Base-by-base conservation (phyloP, 2,797 vertebrate species). In the Todus mexicanus region DNA sequence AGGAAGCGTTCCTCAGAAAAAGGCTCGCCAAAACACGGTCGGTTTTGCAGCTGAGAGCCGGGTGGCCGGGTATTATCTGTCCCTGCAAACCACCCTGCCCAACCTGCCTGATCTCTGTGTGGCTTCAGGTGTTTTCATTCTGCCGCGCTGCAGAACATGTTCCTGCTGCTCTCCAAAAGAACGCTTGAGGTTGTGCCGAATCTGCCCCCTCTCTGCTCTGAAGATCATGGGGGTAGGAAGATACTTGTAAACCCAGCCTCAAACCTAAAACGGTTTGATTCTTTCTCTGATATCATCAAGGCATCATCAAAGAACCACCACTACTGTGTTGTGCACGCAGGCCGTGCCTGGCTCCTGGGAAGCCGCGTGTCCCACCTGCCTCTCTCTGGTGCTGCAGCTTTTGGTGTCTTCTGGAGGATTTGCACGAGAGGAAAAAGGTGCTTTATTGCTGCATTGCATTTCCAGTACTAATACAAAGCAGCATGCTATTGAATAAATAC, bases 151-250 rank as follows among this genome's bases (percentile, higher is more conserved):
- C 35, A 19, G 1, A n/a, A n/a, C n/a, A 0, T 35, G 50, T 10
- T 61, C 29, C 57, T 50, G 25, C 7, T 53, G 60, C 10, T 90
- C 17, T 59, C 53, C 38, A 35, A 5, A 71, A 57, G 48, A 75
- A 15, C 0, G 1, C 40, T 23, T 3, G 2, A 48, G 54, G 26
- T 15, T 27, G 27, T 79, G 66, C 33, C 40, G 15, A 10, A 23
- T 42, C 87, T 48, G 35, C 29, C 18, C 43, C 17, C 12, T 48
- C 20, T 31, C 38, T 69, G 50, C 71, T 74, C 42, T 33, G 70
- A 17, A 19, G 33, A 8, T 40, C 7, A 0, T 0, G 1, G 33
- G 12, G 16, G 9, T 12, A 25, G 29, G 57, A 45, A 23, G 53
- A 15, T 12, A 0, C 1, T 45, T 27, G 27, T 56, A 68, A 59